Evolutionary conservation across 2,797 vertebrate species (phyloP), one percentile per base, ranked within the genome.

Genomic region (Lepus townsendii): DNA sequence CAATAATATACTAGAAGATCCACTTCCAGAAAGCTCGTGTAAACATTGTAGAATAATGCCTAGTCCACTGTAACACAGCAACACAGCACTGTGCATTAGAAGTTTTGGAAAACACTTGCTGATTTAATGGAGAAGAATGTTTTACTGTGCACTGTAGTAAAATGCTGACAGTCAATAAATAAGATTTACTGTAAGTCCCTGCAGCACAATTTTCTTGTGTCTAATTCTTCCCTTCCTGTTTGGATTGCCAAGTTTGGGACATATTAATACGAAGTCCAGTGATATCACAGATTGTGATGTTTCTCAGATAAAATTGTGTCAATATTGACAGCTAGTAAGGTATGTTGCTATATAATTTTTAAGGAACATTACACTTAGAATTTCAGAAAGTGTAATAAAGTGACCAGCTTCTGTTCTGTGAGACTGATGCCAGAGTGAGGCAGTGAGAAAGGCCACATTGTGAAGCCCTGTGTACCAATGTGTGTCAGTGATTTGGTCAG

Each of bases 171-270:
- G 9, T 78, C 50, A 90, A 32, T 77, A 92, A 89, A 90, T 73
- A 83, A 65, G 50, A 82, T 89, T 90, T 92, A 93, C 69, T 90
- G 14, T 42, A 87, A 66, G 8, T 90, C 22, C 57, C 66, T 86
- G 54, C 20, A 54, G 35, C 62, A 91, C 26, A 76, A 35, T 78
- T 92, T 96, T 65, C 75, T 92, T 62, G 2, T 71, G 84, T 96
- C 62, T 63, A 94, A 50, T 89, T 96, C 84, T 91, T 20, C 9
- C 47, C 82, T 95, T 96, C 52, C 47, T 87, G 17, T 94, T 91
- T 89, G 71, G 50, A 72, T 91, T 83, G 83, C 27, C 9, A 94
- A 91, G 47, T 83, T 93, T 92, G 42, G 66, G 9, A 80, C 91
- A 91, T 13, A 60, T 69, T 83, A 79, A 83, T 71, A 42, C 80